phyloP scores from a whole-genome alignment of 2,113 vertebrate species.

The Osmerus eperlanus region DNA sequence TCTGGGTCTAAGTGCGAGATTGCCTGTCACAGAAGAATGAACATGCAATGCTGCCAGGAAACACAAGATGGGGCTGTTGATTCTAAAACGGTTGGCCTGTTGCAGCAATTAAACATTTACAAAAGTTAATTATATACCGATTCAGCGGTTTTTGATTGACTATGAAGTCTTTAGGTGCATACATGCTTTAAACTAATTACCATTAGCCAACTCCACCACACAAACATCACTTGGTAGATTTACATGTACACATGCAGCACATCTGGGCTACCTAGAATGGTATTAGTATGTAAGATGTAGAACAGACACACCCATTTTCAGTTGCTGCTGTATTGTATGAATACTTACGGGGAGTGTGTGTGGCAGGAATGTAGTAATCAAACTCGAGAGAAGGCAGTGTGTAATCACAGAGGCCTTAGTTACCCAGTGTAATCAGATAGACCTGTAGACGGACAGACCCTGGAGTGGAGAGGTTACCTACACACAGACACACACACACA shows the following conservation, averaged over 20 bases:
- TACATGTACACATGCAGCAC: background rate
- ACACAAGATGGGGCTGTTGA: slow-evolving; percentile 49
- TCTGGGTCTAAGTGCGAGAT: too few species aligned
- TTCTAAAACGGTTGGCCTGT: background rate
- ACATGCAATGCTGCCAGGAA: slow-evolving; percentile 11
- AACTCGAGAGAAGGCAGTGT: slow-evolving; percentile 6
- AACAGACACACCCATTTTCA: too few species aligned
- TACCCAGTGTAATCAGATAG: slow-evolving; percentile 68
- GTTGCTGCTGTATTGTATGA: background rate
- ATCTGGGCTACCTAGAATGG: background rate
- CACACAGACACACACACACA: slow-evolving; percentile 28
- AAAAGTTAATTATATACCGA: background rate
- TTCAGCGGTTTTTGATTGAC: too few species aligned
- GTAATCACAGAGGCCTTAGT: slow-evolving; percentile 52
- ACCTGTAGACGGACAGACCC: slow-evolving; percentile 58
- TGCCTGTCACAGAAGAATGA: background rate
- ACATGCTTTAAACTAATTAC: too few species aligned
- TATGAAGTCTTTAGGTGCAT: too few species aligned
- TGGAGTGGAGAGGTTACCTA: slow-evolving; percentile 52
- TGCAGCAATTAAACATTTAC: background rate
- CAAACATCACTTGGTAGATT: too few species aligned
- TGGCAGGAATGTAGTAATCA: slow-evolving; percentile 26
- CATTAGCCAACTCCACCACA: too few species aligned
- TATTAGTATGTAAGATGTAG: background rate
- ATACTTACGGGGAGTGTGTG: background rate